These are phyloP conservation scores for Zaprionus taronus DNA, from an alignment of 1,140 invertebrate genomes.

Conservation along the genomic window DNA sequence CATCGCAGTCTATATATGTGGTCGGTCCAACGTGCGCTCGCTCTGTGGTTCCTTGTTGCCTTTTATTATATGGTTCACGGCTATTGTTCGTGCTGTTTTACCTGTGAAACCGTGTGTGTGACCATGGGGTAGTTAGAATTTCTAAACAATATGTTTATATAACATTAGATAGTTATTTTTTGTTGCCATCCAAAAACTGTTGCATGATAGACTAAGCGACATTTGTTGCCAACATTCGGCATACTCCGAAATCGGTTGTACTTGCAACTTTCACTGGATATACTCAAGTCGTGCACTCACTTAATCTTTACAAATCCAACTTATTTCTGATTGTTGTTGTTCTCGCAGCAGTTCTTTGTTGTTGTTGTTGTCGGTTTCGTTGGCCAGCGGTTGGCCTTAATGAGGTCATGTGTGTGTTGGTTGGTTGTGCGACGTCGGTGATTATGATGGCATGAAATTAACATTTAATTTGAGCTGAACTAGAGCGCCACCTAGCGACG, in stretches of 20 bases:
- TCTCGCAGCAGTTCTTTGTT: constrained; percentile 12
- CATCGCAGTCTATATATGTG: constrained; percentile 39
- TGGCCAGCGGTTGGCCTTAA: constrained; percentile 69
- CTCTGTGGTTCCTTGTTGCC: constrained; percentile 49
- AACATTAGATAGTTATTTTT: background rate
- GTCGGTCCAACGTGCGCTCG: constrained; percentile 37
- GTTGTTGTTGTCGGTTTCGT: constrained; percentile 19
- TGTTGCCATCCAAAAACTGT: too few species aligned
- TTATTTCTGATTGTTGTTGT: constrained; percentile 50
- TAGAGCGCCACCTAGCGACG: constrained; percentile 64
- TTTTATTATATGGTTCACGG: constrained; percentile 55
- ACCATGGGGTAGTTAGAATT: background rate
- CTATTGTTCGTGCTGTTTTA: constrained; percentile 48
- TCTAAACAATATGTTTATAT: background rate
- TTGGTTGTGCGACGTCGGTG: constrained; percentile 59
- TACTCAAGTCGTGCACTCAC: background rate
- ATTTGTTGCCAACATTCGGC: too few species aligned
- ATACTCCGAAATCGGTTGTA: background rate
- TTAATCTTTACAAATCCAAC: constrained; percentile 20
- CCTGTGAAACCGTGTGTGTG: background rate
- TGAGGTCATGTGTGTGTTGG: constrained; percentile 74
- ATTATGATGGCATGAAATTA: constrained; percentile 83
- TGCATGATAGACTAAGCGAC: too few species aligned
- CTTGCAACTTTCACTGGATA: constrained; percentile 5
- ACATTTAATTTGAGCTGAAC: constrained; percentile 81